phyloP scores from a whole-genome alignment of 1,140 invertebrate genomes.

The Papilio polyxenes region DNA sequence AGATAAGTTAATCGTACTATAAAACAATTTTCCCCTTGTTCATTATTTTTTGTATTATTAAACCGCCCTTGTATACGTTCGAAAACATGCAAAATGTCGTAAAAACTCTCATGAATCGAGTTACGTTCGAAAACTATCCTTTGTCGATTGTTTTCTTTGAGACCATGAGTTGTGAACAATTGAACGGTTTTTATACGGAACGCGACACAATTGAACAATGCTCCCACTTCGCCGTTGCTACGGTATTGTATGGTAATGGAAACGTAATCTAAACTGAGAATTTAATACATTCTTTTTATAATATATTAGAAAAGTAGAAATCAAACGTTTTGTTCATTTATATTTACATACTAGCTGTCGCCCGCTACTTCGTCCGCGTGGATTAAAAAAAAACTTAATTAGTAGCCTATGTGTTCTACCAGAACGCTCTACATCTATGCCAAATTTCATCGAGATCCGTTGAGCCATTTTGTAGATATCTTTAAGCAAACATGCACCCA shows the following conservation, averaged over 20 bases:
- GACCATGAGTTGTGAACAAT: slow-evolving; percentile 7
- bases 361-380: too few relatives aligned
- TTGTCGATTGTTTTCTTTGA: slow-evolving; percentile 30
- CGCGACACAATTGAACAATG: slow-evolving; percentile 28
- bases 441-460: too few relatives aligned
- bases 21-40: background rate
- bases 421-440: too few relatives aligned
- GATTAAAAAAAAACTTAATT: too few relatives aligned
- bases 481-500: too few relatives aligned
- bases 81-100: slow-evolving; percentile 12
- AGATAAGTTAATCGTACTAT: background rate
- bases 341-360: too few relatives aligned
- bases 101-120: slow-evolving; percentile 23
- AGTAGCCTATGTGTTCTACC: too few relatives aligned
- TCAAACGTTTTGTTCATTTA: background rate
- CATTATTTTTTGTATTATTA: too few relatives aligned
- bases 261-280: background rate
- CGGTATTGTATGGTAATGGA: slow-evolving; percentile 20
- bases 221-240: background rate
- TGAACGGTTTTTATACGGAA: slow-evolving; percentile 19
- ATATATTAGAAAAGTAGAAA: background rate
- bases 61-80: background rate
- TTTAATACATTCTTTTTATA: background rate
- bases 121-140: slow-evolving; percentile 23
- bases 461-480: too few relatives aligned